Conservation (phyloP, 2,113 vertebrate species). For the Thomomys bottae region DNA sequence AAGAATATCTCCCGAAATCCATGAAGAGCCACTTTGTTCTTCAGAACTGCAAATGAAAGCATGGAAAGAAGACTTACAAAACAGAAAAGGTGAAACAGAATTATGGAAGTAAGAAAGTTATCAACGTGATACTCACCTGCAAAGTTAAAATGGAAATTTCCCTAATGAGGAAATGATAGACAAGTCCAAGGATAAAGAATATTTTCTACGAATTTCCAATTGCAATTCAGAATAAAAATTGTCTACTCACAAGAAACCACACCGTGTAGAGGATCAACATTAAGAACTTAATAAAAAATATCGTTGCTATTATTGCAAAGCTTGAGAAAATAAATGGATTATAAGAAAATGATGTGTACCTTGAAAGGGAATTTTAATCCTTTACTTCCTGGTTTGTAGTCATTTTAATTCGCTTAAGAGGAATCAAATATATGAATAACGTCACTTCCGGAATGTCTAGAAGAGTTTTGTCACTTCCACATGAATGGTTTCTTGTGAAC, state of each 20-base stretch:
- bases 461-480: neutral
- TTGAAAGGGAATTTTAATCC: neutral
- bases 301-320: neutral
- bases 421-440: neutral
- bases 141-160: conserved; percentile 8
- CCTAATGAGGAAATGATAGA: neutral
- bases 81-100: neutral
- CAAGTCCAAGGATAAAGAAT: neutral
- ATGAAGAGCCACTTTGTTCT: neutral
- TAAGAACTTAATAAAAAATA: neutral
- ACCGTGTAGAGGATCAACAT: neutral
- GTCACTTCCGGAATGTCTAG: neutral
- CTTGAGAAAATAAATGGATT: neutral
- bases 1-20: neutral
- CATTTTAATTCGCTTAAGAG: neutral
- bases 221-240: neutral
- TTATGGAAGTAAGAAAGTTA: neutral
- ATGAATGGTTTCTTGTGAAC: neutral
- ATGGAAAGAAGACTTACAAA: neutral
- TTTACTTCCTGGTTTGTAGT: neutral
- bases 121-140: neutral
- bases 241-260: neutral
- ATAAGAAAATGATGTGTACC: neutral
- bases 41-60: neutral
- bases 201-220: neutral